These are phyloP conservation scores for Zophobas morio DNA, from an alignment of 1,140 invertebrate species.

Conservation along the genomic window DNA sequence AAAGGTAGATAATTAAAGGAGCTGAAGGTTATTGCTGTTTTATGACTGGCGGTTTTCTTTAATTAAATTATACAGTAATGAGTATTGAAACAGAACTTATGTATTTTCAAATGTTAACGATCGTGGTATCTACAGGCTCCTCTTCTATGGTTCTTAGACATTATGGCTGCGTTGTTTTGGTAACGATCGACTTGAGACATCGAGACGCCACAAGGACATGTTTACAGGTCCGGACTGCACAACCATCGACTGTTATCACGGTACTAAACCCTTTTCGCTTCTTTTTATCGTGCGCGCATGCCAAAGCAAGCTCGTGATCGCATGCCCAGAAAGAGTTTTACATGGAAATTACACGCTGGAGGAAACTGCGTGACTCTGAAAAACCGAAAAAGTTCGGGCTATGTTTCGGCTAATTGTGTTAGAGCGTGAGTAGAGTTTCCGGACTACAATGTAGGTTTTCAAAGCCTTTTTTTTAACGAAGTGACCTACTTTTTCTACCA, in stretches of 20 bases:
- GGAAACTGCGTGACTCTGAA: neutral
- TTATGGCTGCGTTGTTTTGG: slow-evolving; percentile 3
- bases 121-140: neutral
- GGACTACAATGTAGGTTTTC: neutral
- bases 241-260: slow-evolving; percentile 3
- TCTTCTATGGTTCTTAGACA: neutral
- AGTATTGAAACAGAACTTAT: slow-evolving; percentile 17
- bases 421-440: neutral
- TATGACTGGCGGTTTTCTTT: slow-evolving; percentile 38
- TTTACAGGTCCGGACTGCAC: slow-evolving; percentile 3
- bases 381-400: neutral
- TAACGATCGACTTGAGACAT: slow-evolving; percentile 22
- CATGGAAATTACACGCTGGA: neutral
- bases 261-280: slow-evolving; percentile 18
- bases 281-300: slow-evolving; percentile 24
- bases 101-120: neutral
- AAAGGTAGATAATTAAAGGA: slow-evolving; percentile 18
- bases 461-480: neutral
- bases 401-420: neutral
- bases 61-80: slow-evolving; percentile 20
- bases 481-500: no score
- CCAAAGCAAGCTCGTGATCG: slow-evolving; percentile 4
- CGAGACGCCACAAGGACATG: slow-evolving; percentile 25
- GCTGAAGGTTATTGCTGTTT: slow-evolving; percentile 17
- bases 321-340: slow-evolving; percentile 27